These are phyloP conservation scores for Todus mexicanus DNA, from an alignment of 2,797 vertebrate genomes.

Conservation along the genomic window DNA sequence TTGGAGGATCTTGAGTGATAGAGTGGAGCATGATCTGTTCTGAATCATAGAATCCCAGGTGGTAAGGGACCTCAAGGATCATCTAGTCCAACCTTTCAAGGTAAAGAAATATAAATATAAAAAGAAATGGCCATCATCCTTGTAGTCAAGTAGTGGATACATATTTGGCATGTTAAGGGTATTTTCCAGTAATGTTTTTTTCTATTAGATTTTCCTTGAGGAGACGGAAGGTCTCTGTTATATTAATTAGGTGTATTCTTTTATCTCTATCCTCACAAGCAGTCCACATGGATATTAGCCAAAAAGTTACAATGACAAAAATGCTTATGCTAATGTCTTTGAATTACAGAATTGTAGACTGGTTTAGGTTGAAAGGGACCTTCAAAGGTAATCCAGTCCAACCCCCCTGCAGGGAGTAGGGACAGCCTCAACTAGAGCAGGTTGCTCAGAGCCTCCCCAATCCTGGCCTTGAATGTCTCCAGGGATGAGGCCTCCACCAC, in stretches of 20 bases:
- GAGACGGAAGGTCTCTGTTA: not conserved
- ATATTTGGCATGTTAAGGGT: not conserved
- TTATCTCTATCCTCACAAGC: not conserved
- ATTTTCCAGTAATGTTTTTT: not conserved
- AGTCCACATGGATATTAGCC: rapidly evolving
- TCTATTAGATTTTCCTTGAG: not conserved
- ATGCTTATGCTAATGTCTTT: not conserved
- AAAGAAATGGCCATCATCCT: not conserved
- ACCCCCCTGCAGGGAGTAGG: too few species aligned
- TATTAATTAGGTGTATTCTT: not conserved
- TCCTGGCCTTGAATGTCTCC: too few species aligned
- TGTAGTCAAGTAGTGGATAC: not conserved
- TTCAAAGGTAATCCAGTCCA: too few species aligned
- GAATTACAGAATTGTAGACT: too few species aligned
- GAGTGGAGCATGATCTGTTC: not conserved
- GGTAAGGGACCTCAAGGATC: too few species aligned
- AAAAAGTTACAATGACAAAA: not conserved
- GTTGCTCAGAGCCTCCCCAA: too few species aligned
- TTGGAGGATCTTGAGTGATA: not conserved
- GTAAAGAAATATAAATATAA: too few species aligned
- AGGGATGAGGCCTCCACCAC: too few species aligned
- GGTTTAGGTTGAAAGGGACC: too few species aligned
- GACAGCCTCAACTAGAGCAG: too few species aligned
- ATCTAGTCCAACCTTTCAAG: too few species aligned
- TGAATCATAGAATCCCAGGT: too few species aligned